Percentiles rank a stretch among this genome's conserved stretches.
Conservation (phyloP, 2,113 vertebrate genomes). For the Meleagris gallopavo region DNA sequence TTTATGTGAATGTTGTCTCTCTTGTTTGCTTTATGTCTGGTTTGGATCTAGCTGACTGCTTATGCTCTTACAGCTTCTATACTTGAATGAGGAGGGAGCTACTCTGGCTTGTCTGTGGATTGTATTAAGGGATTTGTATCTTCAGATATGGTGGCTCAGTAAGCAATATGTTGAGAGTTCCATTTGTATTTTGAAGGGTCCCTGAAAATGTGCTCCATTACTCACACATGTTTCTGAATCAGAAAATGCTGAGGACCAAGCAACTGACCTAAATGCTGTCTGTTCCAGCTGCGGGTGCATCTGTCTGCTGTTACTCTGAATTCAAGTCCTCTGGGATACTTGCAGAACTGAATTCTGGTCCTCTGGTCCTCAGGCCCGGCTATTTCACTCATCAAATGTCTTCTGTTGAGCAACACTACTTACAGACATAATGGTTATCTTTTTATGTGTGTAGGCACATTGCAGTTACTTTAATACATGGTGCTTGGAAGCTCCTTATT, state of each 20-base stretch:
- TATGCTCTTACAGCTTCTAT: not conserved
- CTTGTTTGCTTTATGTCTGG: not conserved
- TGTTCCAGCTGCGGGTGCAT: not conserved
- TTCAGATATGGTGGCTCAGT: not conserved
- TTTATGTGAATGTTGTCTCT: not conserved
- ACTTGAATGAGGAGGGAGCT: not conserved
- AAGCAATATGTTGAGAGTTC: not conserved
- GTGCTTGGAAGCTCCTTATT: not conserved
- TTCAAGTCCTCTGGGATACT: not conserved
- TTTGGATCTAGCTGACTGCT: not conserved
- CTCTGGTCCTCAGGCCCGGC: not conserved
- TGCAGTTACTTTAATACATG: not conserved
- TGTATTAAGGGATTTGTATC: not conserved
- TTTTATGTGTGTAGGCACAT: fast-evolving
- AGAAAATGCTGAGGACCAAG: not conserved
- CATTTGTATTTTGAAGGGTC: not conserved
- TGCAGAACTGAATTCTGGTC: not conserved
- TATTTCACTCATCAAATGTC: not conserved
- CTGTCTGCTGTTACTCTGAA: not conserved
- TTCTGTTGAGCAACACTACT: not conserved
- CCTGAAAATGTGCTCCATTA: not conserved
- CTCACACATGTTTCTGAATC: not conserved
- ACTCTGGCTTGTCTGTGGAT: not conserved
- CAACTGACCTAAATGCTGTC: not conserved
- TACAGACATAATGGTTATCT: not conserved